These are phyloP conservation scores for Trichopoda pennipes DNA, from an alignment of 2,888 invertebrate genomes.

Conservation along the genomic window DNA sequence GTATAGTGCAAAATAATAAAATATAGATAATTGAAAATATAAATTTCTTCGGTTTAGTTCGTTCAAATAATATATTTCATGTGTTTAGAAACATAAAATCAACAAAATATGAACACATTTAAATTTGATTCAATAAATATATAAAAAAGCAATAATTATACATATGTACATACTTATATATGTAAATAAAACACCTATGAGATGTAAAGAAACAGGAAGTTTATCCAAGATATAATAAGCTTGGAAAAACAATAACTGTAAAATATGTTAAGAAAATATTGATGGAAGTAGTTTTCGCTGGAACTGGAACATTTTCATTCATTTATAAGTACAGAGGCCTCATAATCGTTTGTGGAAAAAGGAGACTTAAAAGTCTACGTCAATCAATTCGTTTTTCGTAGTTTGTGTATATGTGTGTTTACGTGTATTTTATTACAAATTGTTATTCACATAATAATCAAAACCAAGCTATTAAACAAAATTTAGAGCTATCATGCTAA, in stretches of 20 bases:
- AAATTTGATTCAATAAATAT: neutral
- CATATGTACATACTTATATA: constrained; percentile 1
- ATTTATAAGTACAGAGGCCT: constrained; percentile 33
- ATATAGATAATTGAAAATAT: constrained; percentile 1
- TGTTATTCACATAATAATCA: neutral
- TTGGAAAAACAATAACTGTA: constrained; percentile 10
- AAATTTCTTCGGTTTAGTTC: neutral
- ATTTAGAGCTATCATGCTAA: neutral
- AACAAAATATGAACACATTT: neutral
- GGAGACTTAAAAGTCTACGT: constrained; percentile 25
- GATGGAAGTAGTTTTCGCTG: constrained; percentile 42
- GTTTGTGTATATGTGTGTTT: constrained; percentile 13
- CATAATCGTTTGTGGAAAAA: constrained; percentile 51
- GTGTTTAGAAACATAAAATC: neutral
- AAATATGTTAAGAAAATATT: constrained; percentile 26
- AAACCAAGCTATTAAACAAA: neutral
- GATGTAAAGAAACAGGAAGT: constrained; percentile 40
- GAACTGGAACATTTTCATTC: neutral
- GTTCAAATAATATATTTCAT: neutral
- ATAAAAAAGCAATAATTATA: constrained; percentile 19
- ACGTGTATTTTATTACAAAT: constrained; percentile 18
- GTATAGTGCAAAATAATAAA: constrained; percentile 30
- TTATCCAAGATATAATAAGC: constrained; percentile 18
- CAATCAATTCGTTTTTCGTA: constrained; percentile 9
- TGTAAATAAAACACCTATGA: neutral